Conservation (phyloP, 2,113 vertebrate genomes). For the Procavia capensis region DNA sequence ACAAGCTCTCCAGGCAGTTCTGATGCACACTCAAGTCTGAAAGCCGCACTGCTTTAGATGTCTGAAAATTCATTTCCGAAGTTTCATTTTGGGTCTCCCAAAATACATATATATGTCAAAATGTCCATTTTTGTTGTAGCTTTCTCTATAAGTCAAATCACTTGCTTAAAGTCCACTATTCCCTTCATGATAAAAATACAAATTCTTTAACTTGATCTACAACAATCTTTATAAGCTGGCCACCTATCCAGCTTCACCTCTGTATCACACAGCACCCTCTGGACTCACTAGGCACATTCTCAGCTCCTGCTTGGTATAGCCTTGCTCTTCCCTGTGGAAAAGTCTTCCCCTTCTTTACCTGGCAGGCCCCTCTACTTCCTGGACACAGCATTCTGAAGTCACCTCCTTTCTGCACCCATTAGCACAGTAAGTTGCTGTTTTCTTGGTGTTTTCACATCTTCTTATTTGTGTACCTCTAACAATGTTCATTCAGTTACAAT, state of each 20-base stretch:
- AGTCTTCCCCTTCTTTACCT: background rate
- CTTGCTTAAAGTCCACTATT: background rate
- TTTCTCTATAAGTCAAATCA: background rate
- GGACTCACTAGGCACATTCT: background rate
- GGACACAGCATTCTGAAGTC: background rate
- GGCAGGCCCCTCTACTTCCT: background rate
- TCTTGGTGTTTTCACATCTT: background rate
- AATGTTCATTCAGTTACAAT: background rate
- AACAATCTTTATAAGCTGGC: background rate
- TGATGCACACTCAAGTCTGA: background rate
- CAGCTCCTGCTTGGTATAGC: fast-evolving
- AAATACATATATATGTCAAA: background rate
- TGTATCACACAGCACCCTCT: fast-evolving
- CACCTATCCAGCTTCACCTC: background rate
- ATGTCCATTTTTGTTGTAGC: background rate
- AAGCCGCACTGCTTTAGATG: background rate
- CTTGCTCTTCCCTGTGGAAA: background rate
- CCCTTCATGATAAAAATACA: background rate
- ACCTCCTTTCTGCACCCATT: background rate
- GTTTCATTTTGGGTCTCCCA: background rate
- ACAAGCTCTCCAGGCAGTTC: background rate
- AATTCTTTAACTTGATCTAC: background rate
- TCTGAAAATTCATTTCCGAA: conserved; percentile 3
- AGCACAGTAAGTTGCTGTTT: background rate
- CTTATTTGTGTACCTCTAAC: background rate